phyloP scores from a whole-genome alignment of 2,888 invertebrate species.

The Sarcophaga variegata region DNA sequence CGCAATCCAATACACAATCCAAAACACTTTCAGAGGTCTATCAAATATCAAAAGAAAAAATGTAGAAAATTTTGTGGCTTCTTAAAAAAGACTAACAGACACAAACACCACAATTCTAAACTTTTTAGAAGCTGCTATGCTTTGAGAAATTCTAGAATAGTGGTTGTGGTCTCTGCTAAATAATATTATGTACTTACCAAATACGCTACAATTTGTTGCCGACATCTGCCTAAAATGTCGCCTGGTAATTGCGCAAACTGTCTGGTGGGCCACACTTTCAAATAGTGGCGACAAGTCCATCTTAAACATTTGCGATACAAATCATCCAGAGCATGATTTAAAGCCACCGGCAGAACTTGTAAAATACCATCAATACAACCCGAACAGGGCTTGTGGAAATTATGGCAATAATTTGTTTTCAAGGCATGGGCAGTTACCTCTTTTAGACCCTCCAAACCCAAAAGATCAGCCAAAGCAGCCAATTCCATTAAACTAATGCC shows the following conservation, averaged over 20 bases:
- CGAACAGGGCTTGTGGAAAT: constrained; percentile 96
- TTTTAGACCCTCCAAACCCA: constrained; percentile 94
- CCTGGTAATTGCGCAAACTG: constrained; percentile 92
- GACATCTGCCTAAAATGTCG: constrained; percentile 91
- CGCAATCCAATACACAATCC: constrained; percentile 92
- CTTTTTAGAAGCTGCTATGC: too few relatives aligned
- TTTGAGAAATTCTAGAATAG: not conserved
- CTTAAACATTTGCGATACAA: constrained; percentile 91
- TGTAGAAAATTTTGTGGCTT: not conserved
- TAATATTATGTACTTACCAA: constrained; percentile 83
- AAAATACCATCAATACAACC: constrained; percentile 93
- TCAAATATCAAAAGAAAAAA: constrained; percentile 60
- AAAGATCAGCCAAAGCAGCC: constrained; percentile 93
- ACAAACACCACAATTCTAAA: not conserved
- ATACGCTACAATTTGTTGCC: constrained; percentile 90
- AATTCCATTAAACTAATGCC: constrained; percentile 93
- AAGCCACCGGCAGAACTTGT: constrained; percentile 92
- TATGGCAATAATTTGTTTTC: constrained; percentile 94
- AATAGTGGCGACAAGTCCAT: constrained; percentile 94
- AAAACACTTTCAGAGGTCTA: constrained; percentile 90
- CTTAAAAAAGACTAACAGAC: not conserved
- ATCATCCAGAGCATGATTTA: constrained; percentile 93
- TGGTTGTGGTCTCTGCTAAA: too few relatives aligned
- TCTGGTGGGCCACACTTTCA: constrained; percentile 94
- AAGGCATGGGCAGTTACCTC: constrained; percentile 95